Conservation (phyloP, 2,888 invertebrate genomes). For the Ditylenchus weischeri region DNA sequence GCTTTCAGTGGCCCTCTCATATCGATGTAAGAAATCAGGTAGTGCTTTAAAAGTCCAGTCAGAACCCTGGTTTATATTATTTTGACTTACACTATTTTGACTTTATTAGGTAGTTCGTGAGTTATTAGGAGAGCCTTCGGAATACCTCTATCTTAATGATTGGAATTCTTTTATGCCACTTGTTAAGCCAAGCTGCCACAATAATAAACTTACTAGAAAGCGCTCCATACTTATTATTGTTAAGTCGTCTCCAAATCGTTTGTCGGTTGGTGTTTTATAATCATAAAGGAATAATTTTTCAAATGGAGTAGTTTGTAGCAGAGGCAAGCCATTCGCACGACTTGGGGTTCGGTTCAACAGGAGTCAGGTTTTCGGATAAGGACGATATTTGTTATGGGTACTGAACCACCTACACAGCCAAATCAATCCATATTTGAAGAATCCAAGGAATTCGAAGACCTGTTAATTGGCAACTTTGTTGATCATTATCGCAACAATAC, state of each 20-base stretch:
- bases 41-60: not conserved
- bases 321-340: conserved; percentile 39
- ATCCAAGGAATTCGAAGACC: conserved; percentile 32
- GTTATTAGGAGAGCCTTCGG: conserved; percentile 29
- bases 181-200: conserved; percentile 26
- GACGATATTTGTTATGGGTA: conserved; percentile 42
- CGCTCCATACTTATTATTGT: conserved; percentile 41
- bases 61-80: not conserved
- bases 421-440: conserved; percentile 31
- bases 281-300: not conserved
- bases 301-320: conserved; percentile 22
- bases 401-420: not conserved
- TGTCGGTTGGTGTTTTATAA: conserved; percentile 23
- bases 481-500: conserved; percentile 52
- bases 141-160: conserved; percentile 24
- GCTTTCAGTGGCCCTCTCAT: conserved; percentile 35
- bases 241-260: conserved; percentile 39
- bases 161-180: conserved; percentile 24
- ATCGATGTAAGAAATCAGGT: conserved; percentile 37
- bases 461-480: conserved; percentile 40
- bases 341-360: conserved; percentile 32
- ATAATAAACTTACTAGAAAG: conserved; percentile 29
- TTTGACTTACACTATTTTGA: not conserved
- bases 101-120: conserved; percentile 28
- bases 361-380: conserved; percentile 27